A percentile compares a stretch with the other conserved stretches of the same genome.
These are phyloP conservation scores for Tholera decimalis DNA, from an alignment of 2,888 invertebrate species.

Conservation along the genomic window DNA sequence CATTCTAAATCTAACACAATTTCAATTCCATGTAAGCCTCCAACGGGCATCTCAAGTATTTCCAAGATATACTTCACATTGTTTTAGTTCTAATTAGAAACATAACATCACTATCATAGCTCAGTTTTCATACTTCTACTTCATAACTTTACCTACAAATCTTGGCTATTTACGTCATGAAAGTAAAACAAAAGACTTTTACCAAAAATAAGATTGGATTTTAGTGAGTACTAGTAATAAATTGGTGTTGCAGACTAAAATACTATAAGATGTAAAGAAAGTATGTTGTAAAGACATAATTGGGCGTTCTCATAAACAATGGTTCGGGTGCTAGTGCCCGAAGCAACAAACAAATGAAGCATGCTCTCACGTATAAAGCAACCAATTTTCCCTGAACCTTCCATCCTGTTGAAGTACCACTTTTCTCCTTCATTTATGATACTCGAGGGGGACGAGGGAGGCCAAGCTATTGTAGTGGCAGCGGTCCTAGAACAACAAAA, in stretches of 20 bases:
- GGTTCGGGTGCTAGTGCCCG: constrained; percentile 82
- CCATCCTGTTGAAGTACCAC: constrained; percentile 39
- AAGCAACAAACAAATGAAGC: constrained; percentile 85
- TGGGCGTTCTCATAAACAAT: constrained; percentile 86
- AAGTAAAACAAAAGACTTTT: constrained; percentile 41
- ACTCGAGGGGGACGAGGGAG: constrained; percentile 53
- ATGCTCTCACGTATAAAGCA: constrained; percentile 81
- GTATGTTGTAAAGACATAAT: constrained; percentile 85
- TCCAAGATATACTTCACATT: constrained; percentile 13
- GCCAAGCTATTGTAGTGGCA: constrained; percentile 66
- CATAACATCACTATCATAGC: constrained; percentile 1
- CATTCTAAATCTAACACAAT: constrained; percentile 4
- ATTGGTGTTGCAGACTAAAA: constrained; percentile 49
- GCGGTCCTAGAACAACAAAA: constrained; percentile 77
- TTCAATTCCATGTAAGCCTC: constrained; percentile 2
- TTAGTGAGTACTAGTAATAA: constrained; percentile 57
- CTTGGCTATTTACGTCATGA: constrained; percentile 3
- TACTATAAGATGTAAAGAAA: constrained; percentile 79
- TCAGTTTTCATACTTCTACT: constrained; percentile 13
- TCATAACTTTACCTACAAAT: constrained; percentile 35
- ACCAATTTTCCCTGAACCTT: constrained; percentile 73
- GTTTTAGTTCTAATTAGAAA: constrained; percentile 11
- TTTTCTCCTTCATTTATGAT: constrained; percentile 27
- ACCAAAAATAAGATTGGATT: constrained; percentile 27
- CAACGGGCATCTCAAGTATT: constrained; percentile 9